Evolutionary conservation across 2,113 vertebrate genomes (phyloP).

Genomic region (Hiodon alosoides): DNA sequence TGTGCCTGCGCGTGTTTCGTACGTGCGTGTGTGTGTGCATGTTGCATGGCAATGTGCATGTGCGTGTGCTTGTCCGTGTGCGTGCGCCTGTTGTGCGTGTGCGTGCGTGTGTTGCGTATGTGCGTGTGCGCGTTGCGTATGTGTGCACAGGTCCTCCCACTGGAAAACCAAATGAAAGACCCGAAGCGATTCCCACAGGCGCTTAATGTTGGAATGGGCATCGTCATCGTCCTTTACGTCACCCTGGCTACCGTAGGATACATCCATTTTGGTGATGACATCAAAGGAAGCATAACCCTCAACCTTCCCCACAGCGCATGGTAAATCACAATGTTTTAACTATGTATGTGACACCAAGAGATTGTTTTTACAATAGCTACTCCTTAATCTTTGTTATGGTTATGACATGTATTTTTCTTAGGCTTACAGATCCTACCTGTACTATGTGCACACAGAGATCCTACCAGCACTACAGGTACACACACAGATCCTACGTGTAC

Average conservation of each 20-base stretch:
- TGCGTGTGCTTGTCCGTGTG: background rate
- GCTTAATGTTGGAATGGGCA: conserved; percentile 74
- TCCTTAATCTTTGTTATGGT: background rate
- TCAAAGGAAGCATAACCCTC: conserved; percentile 83
- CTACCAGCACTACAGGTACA: no score
- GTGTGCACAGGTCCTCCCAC: conserved; percentile 70
- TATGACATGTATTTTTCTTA: no score
- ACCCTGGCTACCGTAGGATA: conserved; percentile 75
- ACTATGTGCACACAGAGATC: no score
- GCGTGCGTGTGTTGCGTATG: background rate
- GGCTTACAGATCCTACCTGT: no score
- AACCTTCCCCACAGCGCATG: conserved; percentile 77
- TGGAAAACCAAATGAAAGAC: conserved; percentile 83
- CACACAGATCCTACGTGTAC: no score
- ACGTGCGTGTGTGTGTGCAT: background rate
- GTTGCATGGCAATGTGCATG: no score
- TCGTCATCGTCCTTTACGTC: conserved; percentile 72
- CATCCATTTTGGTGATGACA: conserved; percentile 71
- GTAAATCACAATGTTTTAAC: conserved; percentile 49
- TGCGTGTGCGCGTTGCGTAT: conserved; percentile 2
- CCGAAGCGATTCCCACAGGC: conserved; percentile 64
- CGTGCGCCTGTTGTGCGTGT: conserved; percentile 1
- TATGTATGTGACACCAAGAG: no score
- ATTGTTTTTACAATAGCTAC: no score
- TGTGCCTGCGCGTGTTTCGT: background rate